These are phyloP conservation scores for Phaedon cochleariae DNA, from an alignment of 2,888 invertebrate species.

Conservation along the genomic window DNA sequence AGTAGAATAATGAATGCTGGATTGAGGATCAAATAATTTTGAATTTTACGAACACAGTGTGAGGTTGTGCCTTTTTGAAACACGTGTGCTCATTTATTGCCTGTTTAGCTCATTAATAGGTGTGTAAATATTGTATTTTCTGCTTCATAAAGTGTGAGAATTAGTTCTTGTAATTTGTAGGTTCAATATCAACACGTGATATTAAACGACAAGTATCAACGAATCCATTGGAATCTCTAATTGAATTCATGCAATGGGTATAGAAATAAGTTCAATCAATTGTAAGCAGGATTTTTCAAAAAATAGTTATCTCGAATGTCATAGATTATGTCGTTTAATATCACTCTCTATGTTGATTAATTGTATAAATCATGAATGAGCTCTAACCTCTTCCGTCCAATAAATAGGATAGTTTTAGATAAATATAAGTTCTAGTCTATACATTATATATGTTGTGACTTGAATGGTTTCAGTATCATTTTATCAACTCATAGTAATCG, in stretches of 20 bases:
- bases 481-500: no score
- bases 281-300: no score
- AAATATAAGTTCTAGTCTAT: not conserved
- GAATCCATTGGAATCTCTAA: no score
- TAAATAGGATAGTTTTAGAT: constrained; percentile 46
- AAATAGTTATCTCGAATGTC: no score
- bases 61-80: constrained; percentile 52
- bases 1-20: not conserved
- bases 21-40: not conserved
- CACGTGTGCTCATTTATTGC: constrained; percentile 45
- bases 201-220: no score
- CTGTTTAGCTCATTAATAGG: constrained; percentile 34
- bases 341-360: constrained; percentile 23
- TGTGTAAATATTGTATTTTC: not conserved
- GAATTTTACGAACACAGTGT: constrained; percentile 43
- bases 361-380: constrained; percentile 31
- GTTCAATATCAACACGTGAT: no score
- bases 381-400: constrained; percentile 55
- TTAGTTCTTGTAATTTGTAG: no score
- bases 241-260: no score
- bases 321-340: not conserved
- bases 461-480: no score
- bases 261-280: no score
- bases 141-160: not conserved
- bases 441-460: not conserved